phyloP scores from a whole-genome alignment of 1,140 invertebrate genomes.

The Euwallacea fornicatus region DNA sequence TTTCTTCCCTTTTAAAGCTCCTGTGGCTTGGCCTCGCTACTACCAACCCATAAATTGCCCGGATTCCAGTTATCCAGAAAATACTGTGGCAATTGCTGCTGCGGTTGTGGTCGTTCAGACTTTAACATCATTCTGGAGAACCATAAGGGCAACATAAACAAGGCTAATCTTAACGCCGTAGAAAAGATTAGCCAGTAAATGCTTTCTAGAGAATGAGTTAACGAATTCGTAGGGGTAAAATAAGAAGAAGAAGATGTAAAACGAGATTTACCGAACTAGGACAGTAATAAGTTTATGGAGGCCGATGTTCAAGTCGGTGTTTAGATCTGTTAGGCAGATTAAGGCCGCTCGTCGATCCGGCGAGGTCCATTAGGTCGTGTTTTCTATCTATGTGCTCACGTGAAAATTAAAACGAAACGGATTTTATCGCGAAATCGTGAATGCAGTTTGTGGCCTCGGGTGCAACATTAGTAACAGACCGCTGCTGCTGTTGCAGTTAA shows the following conservation, averaged over 20 bases:
- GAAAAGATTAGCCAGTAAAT: too few species aligned
- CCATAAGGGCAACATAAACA: too few species aligned
- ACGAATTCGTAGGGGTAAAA: too few species aligned
- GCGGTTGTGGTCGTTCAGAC: too few species aligned
- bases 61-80: too few species aligned
- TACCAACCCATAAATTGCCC: neutral
- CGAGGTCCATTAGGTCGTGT: constrained; percentile 9
- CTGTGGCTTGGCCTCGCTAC: too few species aligned
- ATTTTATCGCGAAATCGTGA: constrained; percentile 21
- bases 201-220: too few species aligned
- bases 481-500: neutral
- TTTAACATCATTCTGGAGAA: too few species aligned
- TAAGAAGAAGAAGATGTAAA: too few species aligned
- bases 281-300: neutral
- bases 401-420: constrained; percentile 22
- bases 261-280: too few species aligned
- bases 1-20: constrained; percentile 13
- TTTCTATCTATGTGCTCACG: constrained; percentile 13
- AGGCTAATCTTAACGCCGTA: too few species aligned
- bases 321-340: constrained; percentile 1
- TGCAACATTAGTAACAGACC: constrained; percentile 1
- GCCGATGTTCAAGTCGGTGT: neutral
- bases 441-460: constrained; percentile 16
- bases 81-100: too few species aligned
- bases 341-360: constrained; percentile 4